Evolutionary conservation across 2,888 invertebrate species (phyloP).

Genomic region (Aspidiotus destructor): DNA sequence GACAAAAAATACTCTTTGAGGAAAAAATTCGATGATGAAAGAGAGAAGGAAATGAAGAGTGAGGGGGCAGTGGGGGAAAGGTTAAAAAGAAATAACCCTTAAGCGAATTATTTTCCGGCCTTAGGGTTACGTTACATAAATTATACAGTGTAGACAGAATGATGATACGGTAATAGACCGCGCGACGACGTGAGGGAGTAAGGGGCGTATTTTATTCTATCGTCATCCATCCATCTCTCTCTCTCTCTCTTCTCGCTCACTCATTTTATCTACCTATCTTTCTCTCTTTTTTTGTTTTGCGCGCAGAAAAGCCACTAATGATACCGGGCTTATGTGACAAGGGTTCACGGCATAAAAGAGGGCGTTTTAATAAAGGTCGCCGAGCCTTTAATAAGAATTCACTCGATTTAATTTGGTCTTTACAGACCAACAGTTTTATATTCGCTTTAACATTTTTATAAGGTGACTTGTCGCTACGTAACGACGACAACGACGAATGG

Average conservation of each 20-base stretch:
- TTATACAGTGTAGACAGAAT: constrained; percentile 6
- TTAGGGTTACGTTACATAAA: constrained; percentile 18
- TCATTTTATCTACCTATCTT: neutral
- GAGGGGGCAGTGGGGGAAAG: constrained; percentile 6
- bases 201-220: constrained; percentile 11
- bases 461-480: constrained; percentile 9
- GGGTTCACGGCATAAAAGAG: constrained; percentile 29
- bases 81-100: constrained; percentile 29
- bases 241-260: neutral
- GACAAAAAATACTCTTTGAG: constrained; percentile 7
- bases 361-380: constrained; percentile 28
- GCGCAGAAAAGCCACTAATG: constrained; percentile 29
- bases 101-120: constrained; percentile 19
- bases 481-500: neutral
- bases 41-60: constrained; percentile 7
- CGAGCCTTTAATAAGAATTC: constrained; percentile 31
- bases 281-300: constrained; percentile 19
- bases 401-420: constrained; percentile 31
- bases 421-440: constrained; percentile 27
- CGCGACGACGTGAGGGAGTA: neutral
- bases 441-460: constrained; percentile 25
- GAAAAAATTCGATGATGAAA: neutral
- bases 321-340: constrained; percentile 26
- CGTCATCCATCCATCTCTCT: neutral
- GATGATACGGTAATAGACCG: neutral